Evolutionary conservation across 2,888 invertebrate species (phyloP), one percentile per base, ranked within the genome.

Genomic region (Trichogramma dendrolimi): DNA sequence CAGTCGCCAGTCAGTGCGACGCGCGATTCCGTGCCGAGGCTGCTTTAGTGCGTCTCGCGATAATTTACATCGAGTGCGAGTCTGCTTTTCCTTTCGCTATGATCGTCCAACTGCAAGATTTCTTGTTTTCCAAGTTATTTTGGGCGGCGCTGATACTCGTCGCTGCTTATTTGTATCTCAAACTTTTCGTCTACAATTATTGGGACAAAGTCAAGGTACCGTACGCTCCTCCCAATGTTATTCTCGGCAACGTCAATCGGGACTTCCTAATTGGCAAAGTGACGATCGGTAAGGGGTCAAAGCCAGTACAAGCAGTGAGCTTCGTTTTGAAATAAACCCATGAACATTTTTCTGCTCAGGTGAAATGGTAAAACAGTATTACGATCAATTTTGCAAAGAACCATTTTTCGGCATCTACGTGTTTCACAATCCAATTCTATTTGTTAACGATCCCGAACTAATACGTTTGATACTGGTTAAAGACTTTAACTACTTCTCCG

Each of bases 401-500:
- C 72, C 68, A 44, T 71, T 71, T 48, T 68, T 72, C 55, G 78
- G 78, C 3, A 62, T 71, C 1, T 77, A 72, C 57, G 69, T 67
- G 41, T 67, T 77, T 51, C 67, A 70, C 56, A 69, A 72, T 11
- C 76, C 76, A 8, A 68, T 62, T 38, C 62, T 80, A 1, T 55
- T 78, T 2, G 62, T 79, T 4, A 68, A 71, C 50, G 78, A 80
- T 68, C 74, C 74, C 0, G 75, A 79, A 38, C 14, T 78, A 4
- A 72, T 78, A 7, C 71, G 71, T 62, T 52, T 67, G 1, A 66
- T 80, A 5, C 60, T 79, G 10, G 68, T 75, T 0, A 79, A 76
- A 56, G 76, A 80, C 55, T 80, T 80, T 58, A 2, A 58, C 0
- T 68, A 72, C 62, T 80, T 80, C 60, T 73, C 73, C 52, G 79